phyloP scores from a whole-genome alignment of 2,888 invertebrate genomes.

The Xanthorhoe designata region DNA sequence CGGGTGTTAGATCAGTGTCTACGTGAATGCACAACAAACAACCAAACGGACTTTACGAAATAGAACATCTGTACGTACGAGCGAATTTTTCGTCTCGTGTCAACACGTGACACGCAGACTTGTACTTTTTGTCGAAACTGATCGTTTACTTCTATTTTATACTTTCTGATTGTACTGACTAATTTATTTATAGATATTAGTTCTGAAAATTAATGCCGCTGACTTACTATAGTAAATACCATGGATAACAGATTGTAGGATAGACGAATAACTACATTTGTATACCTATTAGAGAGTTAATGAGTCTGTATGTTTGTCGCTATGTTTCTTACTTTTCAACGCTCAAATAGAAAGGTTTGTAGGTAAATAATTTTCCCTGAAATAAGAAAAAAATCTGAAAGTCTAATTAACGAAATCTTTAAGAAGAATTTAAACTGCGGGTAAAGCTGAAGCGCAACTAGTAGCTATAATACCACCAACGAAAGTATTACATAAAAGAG shows the following conservation, averaged over 20 bases:
- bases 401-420: no score
- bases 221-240: background rate
- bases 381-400: no score
- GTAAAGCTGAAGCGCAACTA: no score
- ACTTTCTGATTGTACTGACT: background rate
- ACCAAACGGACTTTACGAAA: background rate
- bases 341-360: no score
- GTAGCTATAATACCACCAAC: background rate
- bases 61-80: background rate
- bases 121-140: constrained; percentile 16
- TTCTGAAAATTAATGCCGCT: background rate
- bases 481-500: background rate
- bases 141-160: constrained; percentile 15
- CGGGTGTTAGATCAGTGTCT: no score
- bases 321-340: no score
- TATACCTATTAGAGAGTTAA: no score
- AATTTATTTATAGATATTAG: background rate
- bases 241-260: background rate
- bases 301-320: no score
- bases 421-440: no score
- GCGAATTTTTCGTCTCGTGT: background rate
- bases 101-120: constrained; percentile 8
- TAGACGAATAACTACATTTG: background rate
- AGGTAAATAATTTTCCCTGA: no score
- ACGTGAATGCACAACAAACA: background rate